Evolutionary conservation across 2,113 vertebrate species (phyloP).

Genomic region (Lethenteron camtschaticum): DNA sequence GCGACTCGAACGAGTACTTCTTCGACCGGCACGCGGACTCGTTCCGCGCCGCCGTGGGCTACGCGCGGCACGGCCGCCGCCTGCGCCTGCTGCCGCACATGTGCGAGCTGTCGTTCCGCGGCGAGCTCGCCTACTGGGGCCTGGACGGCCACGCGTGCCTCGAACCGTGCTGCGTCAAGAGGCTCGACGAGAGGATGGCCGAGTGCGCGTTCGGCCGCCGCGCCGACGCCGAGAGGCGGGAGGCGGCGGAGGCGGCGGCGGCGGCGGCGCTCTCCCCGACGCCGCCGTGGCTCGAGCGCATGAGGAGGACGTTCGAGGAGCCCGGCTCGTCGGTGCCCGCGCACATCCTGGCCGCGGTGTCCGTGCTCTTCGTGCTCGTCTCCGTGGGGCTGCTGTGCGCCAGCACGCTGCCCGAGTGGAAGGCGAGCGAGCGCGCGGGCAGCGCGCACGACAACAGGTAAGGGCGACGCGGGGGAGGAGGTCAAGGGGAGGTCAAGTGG

Average conservation of each 20-base stretch:
- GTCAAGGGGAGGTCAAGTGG: too few relatives aligned
- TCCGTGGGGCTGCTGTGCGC: constrained; percentile 93
- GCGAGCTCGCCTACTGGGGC: constrained; percentile 95
- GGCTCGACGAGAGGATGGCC: constrained; percentile 85
- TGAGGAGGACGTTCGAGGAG: constrained; percentile 76
- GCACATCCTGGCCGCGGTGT: constrained; percentile 71
- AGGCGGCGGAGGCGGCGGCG: constrained; percentile 15
- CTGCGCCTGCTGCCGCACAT: constrained; percentile 81
- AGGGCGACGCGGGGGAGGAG: constrained; percentile 8
- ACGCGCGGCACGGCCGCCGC: constrained; percentile 83
- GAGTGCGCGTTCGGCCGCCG: constrained; percentile 57
- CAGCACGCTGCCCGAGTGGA: constrained; percentile 90
- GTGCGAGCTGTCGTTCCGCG: constrained; percentile 95
- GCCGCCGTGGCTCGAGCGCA: constrained; percentile 45
- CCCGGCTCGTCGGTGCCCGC: constrained; percentile 73
- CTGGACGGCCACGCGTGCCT: constrained; percentile 61
- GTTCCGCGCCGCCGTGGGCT: constrained; percentile 86
- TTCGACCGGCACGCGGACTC: constrained; percentile 92
- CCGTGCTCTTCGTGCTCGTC: constrained; percentile 76
- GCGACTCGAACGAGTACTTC: constrained; percentile 85
- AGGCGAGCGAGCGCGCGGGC: constrained; percentile 50
- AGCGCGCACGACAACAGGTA: constrained; percentile 91
- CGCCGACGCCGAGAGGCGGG: constrained; percentile 21
- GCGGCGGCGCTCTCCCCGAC: constrained; percentile 10
- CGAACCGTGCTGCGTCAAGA: constrained; percentile 83